Evolutionary conservation across 2,113 vertebrate species (phyloP).

Genomic region (Semnornis frantzii): DNA sequence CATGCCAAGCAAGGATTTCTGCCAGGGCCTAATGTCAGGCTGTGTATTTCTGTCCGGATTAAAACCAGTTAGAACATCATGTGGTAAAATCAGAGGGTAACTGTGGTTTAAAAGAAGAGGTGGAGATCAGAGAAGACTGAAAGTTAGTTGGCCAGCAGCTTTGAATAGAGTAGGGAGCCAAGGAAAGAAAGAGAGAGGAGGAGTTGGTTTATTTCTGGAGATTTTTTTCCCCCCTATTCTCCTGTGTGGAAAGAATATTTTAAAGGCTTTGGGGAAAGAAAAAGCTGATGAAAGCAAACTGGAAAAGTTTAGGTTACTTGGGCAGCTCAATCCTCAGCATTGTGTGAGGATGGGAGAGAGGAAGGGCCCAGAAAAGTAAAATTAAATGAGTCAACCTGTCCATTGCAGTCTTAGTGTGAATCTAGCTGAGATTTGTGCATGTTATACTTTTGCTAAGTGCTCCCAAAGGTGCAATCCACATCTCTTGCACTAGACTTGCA

Average conservation of each 20-base stretch:
- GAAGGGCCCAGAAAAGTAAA: background rate
- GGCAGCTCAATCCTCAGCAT: background rate
- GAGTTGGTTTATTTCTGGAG: background rate
- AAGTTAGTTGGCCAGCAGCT: background rate
- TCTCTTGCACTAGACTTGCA: background rate
- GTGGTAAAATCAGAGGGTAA: background rate
- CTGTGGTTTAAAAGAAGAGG: background rate
- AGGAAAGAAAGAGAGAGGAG: background rate
- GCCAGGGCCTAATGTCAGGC: conserved; percentile 4
- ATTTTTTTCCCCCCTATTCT: background rate
- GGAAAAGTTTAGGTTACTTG: background rate
- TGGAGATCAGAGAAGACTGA: background rate
- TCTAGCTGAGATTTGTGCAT: background rate
- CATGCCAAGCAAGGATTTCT: conserved; percentile 24
- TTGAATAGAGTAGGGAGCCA: background rate
- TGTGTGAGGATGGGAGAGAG: background rate
- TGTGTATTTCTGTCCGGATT: background rate
- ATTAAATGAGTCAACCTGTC: background rate
- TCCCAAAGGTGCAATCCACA: background rate
- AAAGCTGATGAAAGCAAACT: conserved; percentile 5
- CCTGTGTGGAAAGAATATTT: conserved; percentile 2
- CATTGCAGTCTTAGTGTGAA: background rate
- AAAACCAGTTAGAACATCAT: conserved; percentile 40
- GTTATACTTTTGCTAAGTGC: background rate
- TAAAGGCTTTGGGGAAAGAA: conserved; percentile 1